These are phyloP conservation scores for Chaenocephalus aceratus DNA, from an alignment of 2,113 vertebrate species.

Conservation along the genomic window DNA sequence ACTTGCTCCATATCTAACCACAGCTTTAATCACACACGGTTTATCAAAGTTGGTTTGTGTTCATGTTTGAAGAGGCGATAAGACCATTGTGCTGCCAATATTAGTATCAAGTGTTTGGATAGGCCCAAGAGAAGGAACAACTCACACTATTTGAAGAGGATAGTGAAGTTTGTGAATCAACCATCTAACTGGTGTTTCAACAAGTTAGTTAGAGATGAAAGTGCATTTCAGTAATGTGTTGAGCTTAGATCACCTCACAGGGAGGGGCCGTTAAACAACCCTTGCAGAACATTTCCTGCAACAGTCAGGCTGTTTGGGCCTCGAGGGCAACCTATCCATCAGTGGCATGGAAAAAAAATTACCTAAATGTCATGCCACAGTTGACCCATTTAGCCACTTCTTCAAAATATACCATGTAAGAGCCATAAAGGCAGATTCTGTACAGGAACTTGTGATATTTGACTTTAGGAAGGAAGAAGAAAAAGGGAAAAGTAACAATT, in stretches of 20 bases:
- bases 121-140: not conserved
- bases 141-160: not conserved
- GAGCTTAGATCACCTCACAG: not conserved
- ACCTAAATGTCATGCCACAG: not conserved
- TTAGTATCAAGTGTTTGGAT: conserved; percentile 61
- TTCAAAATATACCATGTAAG: not conserved
- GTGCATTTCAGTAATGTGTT: not conserved
- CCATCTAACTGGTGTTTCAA: not conserved
- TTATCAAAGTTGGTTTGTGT: conserved; percentile 56
- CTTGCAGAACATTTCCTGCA: not conserved
- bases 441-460: too few relatives aligned
- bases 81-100: conserved; percentile 27
- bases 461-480: not conserved
- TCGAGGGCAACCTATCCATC: not conserved
- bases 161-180: not conserved
- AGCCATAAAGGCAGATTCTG: not conserved
- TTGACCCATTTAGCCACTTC: conserved; percentile 27
- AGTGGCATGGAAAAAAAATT: not conserved
- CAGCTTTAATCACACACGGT: conserved; percentile 33
- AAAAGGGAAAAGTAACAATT: too few relatives aligned
- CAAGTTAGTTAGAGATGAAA: not conserved
- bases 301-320: conserved; percentile 21
- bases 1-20: conserved; percentile 36
- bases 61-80: conserved; percentile 68
- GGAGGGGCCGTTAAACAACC: not conserved